Evolutionary conservation across 2,113 vertebrate genomes (phyloP), one percentile per base, ranked within the genome.

Genomic region (Sapajus apella): DNA sequence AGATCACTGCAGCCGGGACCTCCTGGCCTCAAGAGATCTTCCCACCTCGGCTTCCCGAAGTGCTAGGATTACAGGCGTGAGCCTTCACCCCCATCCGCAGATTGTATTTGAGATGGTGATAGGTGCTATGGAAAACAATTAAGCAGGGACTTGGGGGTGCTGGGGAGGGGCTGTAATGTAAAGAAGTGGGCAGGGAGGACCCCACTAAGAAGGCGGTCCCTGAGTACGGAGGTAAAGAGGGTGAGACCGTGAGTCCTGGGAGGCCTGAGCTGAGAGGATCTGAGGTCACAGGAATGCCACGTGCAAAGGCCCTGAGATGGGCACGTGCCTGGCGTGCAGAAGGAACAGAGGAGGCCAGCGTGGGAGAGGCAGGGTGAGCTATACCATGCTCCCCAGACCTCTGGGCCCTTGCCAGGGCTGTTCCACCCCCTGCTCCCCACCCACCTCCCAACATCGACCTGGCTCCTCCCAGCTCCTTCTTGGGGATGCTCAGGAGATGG

Each of bases 251-350:
- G 80, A 81, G 35, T 47, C 55, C 9, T 10, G 6, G 12, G 10
- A 40, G 13, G 66, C 47, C 73, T 30, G n/a, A 64, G n/a, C 37
- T 70, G 18, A 79, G 56, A 95, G 73, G 14, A 30, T 55, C 43
- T 32, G 88, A 86, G 40, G 21, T n/a, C 4, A 17, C 6, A 11
- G 58, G 37, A 58, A 95, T 9, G 30, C 35, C 4, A 64, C 43
- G 45, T 56, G 18, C 92, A 80, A 89, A 87, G 88, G 81, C 47
- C 89, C 86, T 90, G 82, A n/a, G 64, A 56, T 35, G 3, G 23
- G 32, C 18, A 1, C 0, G 0, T 52, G 87, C 55, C 21, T 52
- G 61, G 12, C 37, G 1, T 8, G 21, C 9, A 55, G 81, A 40
- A 47, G 16, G 45, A 56, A 37, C 83, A 27, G 7, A 35, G 77